Percentiles rank a stretch among this genome's conserved stretches.
Evolutionary conservation across 2,888 invertebrate genomes (phyloP).

Genomic region (Ichneumoninae sp.): DNA sequence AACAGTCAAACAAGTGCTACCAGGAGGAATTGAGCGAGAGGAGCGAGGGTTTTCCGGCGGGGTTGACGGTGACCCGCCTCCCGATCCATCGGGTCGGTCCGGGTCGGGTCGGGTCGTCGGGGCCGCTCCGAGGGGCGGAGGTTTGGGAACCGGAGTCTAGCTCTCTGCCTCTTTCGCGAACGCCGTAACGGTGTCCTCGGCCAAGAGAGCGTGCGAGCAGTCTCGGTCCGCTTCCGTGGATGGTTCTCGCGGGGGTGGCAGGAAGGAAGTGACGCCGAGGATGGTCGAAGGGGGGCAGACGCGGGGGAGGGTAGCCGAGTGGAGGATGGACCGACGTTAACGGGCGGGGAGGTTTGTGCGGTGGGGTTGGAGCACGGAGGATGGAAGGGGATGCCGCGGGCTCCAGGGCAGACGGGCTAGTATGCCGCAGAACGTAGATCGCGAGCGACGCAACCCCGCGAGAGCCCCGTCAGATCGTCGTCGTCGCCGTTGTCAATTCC

Average conservation of each 20-base stretch:
- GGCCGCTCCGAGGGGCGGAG: constrained; percentile 26
- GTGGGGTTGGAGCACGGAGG: constrained; percentile 67
- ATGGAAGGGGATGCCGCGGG: constrained; percentile 73
- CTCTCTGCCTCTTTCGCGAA: constrained; percentile 18
- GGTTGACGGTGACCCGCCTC: constrained; percentile 10
- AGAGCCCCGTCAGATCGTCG: constrained; percentile 51
- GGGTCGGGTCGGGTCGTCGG: constrained; percentile 38
- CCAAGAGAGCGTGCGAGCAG: constrained; percentile 31
- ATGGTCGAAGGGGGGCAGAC: constrained; percentile 33
- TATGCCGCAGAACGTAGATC: constrained; percentile 82
- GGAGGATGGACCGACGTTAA: constrained; percentile 71
- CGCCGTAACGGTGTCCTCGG: background rate
- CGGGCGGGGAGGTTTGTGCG: constrained; percentile 67
- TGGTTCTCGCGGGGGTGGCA: constrained; percentile 58
- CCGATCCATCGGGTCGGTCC: constrained; percentile 37
- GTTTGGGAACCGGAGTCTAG: constrained; percentile 1
- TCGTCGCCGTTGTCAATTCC: constrained; percentile 40
- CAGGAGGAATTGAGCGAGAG: background rate
- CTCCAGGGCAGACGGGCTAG: constrained; percentile 81
- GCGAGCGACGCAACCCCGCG: constrained; percentile 78
- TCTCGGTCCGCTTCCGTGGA: constrained; percentile 47
- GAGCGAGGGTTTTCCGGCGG: constrained; percentile 30
- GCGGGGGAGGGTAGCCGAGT: constrained; percentile 27
- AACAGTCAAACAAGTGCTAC: constrained; percentile 7
- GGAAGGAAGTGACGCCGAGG: constrained; percentile 63